A percentile compares a stretch with the other conserved stretches of the same genome.
Evolutionary conservation across 2,113 vertebrate species (phyloP).

Genomic region (Myrmecophaga tridactyla): DNA sequence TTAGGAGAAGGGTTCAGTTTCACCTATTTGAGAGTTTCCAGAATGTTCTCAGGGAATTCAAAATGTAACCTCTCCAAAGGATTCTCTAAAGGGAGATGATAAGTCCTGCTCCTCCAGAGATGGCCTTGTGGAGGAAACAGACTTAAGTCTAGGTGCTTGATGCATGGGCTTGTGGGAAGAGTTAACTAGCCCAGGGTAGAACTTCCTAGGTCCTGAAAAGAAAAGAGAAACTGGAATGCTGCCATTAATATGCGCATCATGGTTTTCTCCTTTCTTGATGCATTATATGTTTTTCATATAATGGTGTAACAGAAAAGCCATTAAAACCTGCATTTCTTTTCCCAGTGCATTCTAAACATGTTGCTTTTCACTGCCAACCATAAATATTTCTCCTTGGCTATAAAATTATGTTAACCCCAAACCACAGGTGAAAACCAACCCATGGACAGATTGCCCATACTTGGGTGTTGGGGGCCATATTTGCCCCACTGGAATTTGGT

Average conservation of each 20-base stretch:
- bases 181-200: neutral
- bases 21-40: neutral
- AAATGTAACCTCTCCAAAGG: neutral
- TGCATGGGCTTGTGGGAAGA: neutral
- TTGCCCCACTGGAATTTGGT: fast-evolving
- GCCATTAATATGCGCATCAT: fast-evolving
- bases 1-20: neutral
- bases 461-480: fast-evolving
- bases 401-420: neutral
- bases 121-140: neutral
- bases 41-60: neutral
- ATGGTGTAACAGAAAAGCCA: neutral
- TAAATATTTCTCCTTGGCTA: neutral
- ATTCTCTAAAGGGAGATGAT: neutral
- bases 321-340: neutral
- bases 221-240: neutral
- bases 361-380: neutral
- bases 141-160: neutral
- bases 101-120: neutral
- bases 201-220: neutral
- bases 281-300: neutral
- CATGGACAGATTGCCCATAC: fast-evolving
- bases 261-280: neutral
- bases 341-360: neutral
- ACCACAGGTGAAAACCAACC: no score